phyloP scores from a whole-genome alignment of 23 tunicate genomes.

The Oikopleura albicans region DNA sequence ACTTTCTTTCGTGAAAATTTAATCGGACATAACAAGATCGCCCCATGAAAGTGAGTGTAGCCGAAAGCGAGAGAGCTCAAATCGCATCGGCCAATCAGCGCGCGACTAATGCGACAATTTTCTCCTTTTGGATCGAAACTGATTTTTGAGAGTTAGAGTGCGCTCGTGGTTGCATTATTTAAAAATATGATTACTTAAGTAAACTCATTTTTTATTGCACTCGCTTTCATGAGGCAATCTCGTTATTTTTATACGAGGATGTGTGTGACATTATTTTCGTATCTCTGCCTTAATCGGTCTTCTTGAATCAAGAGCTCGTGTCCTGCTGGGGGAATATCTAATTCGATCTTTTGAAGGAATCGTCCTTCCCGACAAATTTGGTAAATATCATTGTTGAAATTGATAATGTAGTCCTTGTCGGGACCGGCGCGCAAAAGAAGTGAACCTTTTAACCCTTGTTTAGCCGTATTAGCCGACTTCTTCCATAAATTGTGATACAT shows the following conservation, averaged over 20 bases:
- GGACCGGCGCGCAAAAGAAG: constrained; percentile 58
- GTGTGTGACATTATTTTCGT: constrained; percentile 20
- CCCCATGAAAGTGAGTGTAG: too few species aligned
- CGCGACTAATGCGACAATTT: too few species aligned
- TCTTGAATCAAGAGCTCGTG: constrained; percentile 72
- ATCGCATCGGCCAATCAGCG: too few species aligned
- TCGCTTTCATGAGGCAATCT: too few species aligned
- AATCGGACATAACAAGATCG: too few species aligned
- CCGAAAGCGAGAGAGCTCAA: too few species aligned
- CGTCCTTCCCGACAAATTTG: constrained; percentile 62
- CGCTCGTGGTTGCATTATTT: too few species aligned
- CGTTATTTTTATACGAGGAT: neutral
- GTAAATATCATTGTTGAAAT: constrained; percentile 76
- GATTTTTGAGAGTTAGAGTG: too few species aligned
- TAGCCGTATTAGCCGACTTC: constrained; percentile 40
- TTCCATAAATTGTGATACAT: constrained; percentile 84
- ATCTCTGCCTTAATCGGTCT: constrained; percentile 36
- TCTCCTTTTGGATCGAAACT: too few species aligned
- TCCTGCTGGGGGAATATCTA: constrained; percentile 70
- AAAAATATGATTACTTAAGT: too few species aligned
- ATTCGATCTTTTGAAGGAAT: constrained; percentile 61
- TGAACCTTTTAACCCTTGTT: constrained; percentile 65
- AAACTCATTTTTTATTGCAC: too few species aligned
- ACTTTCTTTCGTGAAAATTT: too few species aligned
- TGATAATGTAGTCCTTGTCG: constrained; percentile 32